These are phyloP conservation scores for Pseudomyrmex flavicornis DNA, from an alignment of 1,140 invertebrate species.

Conservation along the genomic window DNA sequence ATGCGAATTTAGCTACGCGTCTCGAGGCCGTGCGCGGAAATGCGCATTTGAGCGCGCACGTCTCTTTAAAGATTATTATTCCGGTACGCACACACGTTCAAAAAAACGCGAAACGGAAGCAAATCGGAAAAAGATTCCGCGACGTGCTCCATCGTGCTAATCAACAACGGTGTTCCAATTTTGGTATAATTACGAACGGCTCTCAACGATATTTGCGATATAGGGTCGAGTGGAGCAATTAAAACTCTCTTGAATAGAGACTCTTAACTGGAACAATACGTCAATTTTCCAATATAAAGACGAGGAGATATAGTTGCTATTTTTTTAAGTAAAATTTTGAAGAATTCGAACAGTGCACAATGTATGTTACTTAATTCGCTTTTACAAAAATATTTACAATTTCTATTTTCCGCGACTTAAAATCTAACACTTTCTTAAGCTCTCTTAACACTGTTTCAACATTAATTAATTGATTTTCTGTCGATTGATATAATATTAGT, in stretches of 20 bases:
- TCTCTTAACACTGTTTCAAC: background rate
- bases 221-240: background rate
- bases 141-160: background rate
- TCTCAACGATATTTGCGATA: background rate
- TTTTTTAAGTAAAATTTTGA: background rate
- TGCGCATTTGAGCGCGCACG: background rate
- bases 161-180: conserved; percentile 20
- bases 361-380: too few species aligned
- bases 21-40: background rate
- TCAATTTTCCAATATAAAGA: background rate
- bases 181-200: background rate
- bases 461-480: background rate
- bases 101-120: background rate
- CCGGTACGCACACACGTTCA: background rate
- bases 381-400: background rate
- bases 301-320: background rate
- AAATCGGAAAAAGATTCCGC: background rate
- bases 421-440: background rate
- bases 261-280: background rate
- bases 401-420: background rate
- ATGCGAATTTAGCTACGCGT: conserved; percentile 57
- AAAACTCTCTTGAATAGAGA: conserved; percentile 17
- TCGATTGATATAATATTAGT: conserved; percentile 9
- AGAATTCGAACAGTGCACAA: background rate
- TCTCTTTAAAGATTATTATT: conserved; percentile 36